Percentiles rank a stretch among this genome's conserved stretches.
Evolutionary conservation across 2,888 invertebrate genomes (phyloP).

Genomic region (Germaria angustata): DNA sequence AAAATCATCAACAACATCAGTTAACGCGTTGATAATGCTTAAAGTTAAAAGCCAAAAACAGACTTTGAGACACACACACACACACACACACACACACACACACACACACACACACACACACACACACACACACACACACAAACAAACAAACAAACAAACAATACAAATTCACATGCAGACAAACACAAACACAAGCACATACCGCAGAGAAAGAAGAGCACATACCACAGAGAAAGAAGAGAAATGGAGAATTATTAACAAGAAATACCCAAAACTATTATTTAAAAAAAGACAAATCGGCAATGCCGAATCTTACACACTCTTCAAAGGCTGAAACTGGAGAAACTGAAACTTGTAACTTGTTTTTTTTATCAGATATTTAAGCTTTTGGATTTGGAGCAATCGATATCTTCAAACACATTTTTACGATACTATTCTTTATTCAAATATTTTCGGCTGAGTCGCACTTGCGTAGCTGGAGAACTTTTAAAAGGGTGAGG

Average conservation of each 20-base stretch:
- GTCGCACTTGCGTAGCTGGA: no score
- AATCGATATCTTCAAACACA: no score
- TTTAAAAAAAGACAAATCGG: constrained; percentile 1
- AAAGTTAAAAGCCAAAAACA: constrained; percentile 39
- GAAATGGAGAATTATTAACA: constrained; percentile 43
- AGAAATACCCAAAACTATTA: constrained; percentile 6
- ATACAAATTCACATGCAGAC: no score
- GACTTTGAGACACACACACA: background rate
- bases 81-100: background rate
- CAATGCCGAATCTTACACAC: background rate
- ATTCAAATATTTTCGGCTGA: no score
- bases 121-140: background rate
- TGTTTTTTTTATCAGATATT: no score
- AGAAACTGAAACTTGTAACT: background rate
- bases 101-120: background rate
- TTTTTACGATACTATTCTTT: no score
- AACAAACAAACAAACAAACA: no score
- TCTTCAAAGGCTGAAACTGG: background rate
- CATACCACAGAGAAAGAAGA: constrained; percentile 19
- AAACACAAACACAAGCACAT: background rate
- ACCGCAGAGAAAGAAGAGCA: no score
- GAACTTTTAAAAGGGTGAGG: no score
- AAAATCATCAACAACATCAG: constrained; percentile 3
- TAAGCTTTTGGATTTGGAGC: no score
- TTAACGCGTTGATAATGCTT: constrained; percentile 9